phyloP scores from a whole-genome alignment of 2,888 invertebrate genomes.

The Cordilura impudica region DNA sequence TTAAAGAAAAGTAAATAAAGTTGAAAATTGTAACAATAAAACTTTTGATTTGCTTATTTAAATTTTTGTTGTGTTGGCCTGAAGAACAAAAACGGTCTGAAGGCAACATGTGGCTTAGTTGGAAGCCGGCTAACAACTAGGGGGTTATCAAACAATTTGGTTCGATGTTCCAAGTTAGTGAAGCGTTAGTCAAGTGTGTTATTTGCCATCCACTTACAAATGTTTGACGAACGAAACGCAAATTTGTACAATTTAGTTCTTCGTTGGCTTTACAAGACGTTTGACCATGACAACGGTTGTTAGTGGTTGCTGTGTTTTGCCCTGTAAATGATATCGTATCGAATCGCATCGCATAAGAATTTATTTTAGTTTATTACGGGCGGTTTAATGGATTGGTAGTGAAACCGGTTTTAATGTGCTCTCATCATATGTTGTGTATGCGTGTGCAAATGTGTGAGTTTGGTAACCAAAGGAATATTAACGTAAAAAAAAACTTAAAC shows the following conservation, averaged over 20 bases:
- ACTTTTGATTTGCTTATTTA: neutral
- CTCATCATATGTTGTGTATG: conserved; percentile 36
- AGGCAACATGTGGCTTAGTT: conserved; percentile 25
- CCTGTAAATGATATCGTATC: neutral
- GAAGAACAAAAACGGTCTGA: neutral
- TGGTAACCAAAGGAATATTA: neutral
- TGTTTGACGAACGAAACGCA: conserved; percentile 31
- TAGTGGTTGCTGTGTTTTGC: conserved; percentile 11
- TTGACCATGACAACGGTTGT: conserved; percentile 34
- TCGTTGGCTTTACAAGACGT: conserved; percentile 55
- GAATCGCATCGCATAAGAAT: conserved; percentile 13
- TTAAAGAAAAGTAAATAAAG: neutral
- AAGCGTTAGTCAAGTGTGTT: conserved; percentile 22
- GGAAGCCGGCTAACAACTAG: conserved; percentile 23
- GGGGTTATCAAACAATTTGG: conserved; percentile 30
- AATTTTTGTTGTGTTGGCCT: too few relatives aligned
- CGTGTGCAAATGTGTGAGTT: conserved; percentile 10
- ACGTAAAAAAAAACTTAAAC: conserved; percentile 14
- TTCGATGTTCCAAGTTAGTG: conserved; percentile 2
- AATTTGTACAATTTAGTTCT: conserved; percentile 54
- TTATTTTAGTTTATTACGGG: conserved; percentile 67
- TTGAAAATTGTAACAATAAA: too few relatives aligned
- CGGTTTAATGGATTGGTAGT: conserved; percentile 67
- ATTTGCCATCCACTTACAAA: conserved; percentile 29
- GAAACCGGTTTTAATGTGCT: conserved; percentile 65